phyloP scores from a whole-genome alignment of 2,113 vertebrate genomes.

The Tor tambroides region DNA sequence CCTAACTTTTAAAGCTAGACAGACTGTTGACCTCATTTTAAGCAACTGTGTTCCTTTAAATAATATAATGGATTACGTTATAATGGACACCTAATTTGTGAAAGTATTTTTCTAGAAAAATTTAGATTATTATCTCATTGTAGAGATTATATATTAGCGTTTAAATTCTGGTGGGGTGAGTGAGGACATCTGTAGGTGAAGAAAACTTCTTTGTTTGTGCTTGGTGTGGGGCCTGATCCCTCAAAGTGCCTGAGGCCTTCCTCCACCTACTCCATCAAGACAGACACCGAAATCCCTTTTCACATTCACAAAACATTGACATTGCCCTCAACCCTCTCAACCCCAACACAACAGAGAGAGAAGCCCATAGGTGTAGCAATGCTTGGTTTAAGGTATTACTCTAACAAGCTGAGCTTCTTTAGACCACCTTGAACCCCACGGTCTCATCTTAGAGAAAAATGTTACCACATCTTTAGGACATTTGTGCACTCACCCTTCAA shows the following conservation, averaged over 20 bases:
- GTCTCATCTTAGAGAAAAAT: constrained; percentile 34
- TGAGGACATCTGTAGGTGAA: constrained; percentile 60
- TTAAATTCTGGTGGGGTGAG: constrained; percentile 65
- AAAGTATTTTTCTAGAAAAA: not conserved
- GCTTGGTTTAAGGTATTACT: constrained; percentile 24
- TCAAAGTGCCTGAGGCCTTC: constrained; percentile 62
- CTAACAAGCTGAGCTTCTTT: constrained; percentile 12
- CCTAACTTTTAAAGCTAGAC: not conserved
- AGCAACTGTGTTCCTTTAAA: not conserved
- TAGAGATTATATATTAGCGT: constrained; percentile 19
- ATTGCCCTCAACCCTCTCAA: constrained; percentile 40
- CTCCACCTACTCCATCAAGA: constrained; percentile 60
- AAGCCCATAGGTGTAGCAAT: not conserved
- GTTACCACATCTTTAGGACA: constrained; percentile 16
- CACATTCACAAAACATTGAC: constrained; percentile 51
- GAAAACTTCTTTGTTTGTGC: constrained; percentile 66
- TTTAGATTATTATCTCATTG: not conserved
- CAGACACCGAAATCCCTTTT: constrained; percentile 63
- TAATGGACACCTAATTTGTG: not conserved
- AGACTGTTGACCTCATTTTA: not conserved
- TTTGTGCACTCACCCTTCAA: constrained; percentile 37
- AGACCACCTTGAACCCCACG: constrained; percentile 12
- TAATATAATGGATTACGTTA: constrained; percentile 2
- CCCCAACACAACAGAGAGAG: constrained; percentile 34
- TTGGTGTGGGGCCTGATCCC: constrained; percentile 69